Conservation (phyloP, 2,113 vertebrate genomes). For the Protobothrops mucrosquamatus region DNA sequence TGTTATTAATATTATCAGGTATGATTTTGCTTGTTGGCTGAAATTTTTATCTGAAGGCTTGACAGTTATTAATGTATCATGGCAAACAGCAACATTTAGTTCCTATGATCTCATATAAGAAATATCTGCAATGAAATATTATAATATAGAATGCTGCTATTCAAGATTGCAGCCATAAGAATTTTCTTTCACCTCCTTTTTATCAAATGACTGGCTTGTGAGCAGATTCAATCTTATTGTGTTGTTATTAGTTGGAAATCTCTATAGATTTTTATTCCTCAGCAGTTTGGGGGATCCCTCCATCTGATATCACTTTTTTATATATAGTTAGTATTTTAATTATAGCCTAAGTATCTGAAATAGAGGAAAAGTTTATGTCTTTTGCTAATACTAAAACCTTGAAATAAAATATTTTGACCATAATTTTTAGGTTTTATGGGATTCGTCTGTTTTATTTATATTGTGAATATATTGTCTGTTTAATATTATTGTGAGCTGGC, state of each 20-base stretch:
- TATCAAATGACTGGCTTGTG: background rate
- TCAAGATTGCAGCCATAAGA: background rate
- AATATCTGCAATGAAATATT: background rate
- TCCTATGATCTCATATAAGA: background rate
- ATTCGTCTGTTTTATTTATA: background rate
- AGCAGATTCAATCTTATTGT: background rate
- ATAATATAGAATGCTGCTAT: background rate
- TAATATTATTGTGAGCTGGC: background rate
- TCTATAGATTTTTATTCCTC: background rate
- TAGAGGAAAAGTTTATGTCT: background rate
- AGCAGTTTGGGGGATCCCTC: background rate
- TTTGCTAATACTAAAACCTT: background rate
- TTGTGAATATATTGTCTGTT: background rate
- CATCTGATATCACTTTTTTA: background rate
- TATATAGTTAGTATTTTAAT: background rate
- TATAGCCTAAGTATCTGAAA: background rate
- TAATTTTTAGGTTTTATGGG: background rate
- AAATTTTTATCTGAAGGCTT: background rate
- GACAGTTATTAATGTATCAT: background rate
- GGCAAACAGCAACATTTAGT: background rate
- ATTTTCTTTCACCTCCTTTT: background rate
- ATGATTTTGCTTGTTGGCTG: background rate
- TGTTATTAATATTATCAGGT: background rate
- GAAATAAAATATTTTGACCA: background rate
- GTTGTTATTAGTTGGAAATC: background rate